Conservation (phyloP, 1,140 invertebrate species). For the Aphidius ervi region DNA sequence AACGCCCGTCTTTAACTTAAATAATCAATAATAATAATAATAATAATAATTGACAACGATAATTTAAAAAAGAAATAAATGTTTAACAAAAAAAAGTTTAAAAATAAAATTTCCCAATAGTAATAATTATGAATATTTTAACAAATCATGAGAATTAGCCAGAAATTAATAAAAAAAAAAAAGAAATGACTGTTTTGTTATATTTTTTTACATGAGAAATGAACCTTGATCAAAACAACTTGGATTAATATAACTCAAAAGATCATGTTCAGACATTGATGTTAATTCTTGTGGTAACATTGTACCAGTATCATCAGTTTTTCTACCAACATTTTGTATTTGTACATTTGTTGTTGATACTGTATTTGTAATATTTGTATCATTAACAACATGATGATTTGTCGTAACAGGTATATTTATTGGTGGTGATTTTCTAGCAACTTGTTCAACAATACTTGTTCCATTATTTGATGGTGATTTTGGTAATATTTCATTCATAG, state of each 20-base stretch:
- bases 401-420: slow-evolving; percentile 31
- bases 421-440: slow-evolving; percentile 41
- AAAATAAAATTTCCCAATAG: no score
- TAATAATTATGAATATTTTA: no score
- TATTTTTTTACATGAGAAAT: slow-evolving; percentile 44
- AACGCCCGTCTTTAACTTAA: no score
- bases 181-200: slow-evolving; percentile 4
- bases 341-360: slow-evolving; percentile 25
- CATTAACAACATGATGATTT: slow-evolving; percentile 26
- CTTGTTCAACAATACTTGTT: slow-evolving; percentile 44
- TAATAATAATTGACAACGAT: no score
- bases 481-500: slow-evolving; percentile 49
- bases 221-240: slow-evolving; percentile 70
- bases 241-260: slow-evolving; percentile 81
- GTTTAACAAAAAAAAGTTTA: no score
- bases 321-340: slow-evolving; percentile 31
- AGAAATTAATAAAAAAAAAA: neutral
- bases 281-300: slow-evolving; percentile 69
- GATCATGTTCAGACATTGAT: slow-evolving; percentile 78
- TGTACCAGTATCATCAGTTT: slow-evolving; percentile 43
- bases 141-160: no score
- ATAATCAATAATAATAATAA: no score
- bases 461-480: slow-evolving; percentile 43
- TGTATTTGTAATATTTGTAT: slow-evolving; percentile 38
- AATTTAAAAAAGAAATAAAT: no score